Evolutionary conservation across 2,888 invertebrate species (phyloP).

Genomic region (Ernsta delagoae): DNA sequence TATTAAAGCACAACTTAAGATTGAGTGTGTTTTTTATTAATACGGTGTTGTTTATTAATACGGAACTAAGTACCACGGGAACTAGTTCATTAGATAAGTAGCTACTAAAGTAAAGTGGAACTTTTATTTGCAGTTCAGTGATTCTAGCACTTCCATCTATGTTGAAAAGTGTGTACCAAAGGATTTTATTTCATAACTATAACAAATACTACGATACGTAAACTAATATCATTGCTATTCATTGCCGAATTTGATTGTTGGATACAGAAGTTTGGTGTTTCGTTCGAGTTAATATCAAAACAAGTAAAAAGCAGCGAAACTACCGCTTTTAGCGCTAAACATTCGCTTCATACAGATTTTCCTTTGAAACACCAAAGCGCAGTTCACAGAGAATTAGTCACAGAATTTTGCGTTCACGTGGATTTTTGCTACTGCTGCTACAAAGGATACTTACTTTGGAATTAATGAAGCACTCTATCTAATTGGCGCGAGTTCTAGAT

Average conservation of each 20-base stretch:
- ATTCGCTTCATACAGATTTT: neutral
- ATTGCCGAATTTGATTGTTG: neutral
- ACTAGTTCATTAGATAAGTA: too few relatives aligned
- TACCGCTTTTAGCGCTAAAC: neutral
- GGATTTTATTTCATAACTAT: too few relatives aligned
- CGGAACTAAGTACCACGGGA: too few relatives aligned
- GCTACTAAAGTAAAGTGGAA: too few relatives aligned
- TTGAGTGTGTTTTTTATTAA: too few relatives aligned
- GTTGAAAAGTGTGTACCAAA: too few relatives aligned
- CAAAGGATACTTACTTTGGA: slow-evolving; percentile 7
- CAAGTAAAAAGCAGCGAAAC: neutral
- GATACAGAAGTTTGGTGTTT: neutral
- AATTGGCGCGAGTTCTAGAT: slow-evolving; percentile 6
- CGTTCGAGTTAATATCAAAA: neutral
- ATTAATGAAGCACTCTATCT: slow-evolving; percentile 8
- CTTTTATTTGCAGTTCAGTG: too few relatives aligned
- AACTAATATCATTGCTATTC: too few relatives aligned
- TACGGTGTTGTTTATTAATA: too few relatives aligned
- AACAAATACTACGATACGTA: too few relatives aligned
- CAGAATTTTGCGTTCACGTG: neutral
- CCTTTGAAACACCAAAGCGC: neutral
- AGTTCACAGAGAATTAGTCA: slow-evolving; percentile 7
- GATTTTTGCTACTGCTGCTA: slow-evolving; percentile 2
- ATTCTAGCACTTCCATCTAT: too few relatives aligned
- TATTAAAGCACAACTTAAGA: too few relatives aligned